phyloP scores from a whole-genome alignment of 2,888 invertebrate species.

The Epiblema foenella region DNA sequence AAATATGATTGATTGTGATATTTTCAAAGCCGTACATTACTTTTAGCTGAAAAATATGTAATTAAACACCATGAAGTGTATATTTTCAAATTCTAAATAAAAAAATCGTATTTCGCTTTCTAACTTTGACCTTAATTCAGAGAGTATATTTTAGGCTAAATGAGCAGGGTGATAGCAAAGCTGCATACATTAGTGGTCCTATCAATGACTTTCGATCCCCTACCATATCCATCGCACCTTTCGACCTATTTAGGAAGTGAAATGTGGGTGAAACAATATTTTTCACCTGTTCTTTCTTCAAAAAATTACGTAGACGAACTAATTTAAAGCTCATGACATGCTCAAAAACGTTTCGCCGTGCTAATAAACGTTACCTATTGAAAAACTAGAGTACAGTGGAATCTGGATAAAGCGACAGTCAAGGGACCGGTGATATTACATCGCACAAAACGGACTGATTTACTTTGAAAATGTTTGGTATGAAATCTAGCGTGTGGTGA shows the following conservation, averaged over 20 bases:
- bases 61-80: neutral
- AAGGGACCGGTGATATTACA: too few relatives aligned
- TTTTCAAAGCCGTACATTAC: neutral
- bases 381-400: too few relatives aligned
- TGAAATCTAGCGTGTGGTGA: too few relatives aligned
- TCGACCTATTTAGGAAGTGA: constrained; percentile 47
- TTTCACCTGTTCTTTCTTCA: neutral
- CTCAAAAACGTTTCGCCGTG: neutral
- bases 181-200: constrained; percentile 70
- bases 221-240: constrained; percentile 61
- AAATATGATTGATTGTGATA: too few relatives aligned
- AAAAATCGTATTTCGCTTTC: neutral
- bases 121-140: neutral
- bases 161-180: constrained; percentile 69
- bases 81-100: too few relatives aligned
- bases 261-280: constrained; percentile 39
- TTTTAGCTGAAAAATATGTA: neutral
- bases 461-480: too few relatives aligned
- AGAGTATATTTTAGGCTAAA: constrained; percentile 51
- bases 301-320: too few relatives aligned
- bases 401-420: too few relatives aligned
- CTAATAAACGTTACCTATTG: neutral
- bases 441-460: too few relatives aligned
- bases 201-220: constrained; percentile 61
- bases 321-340: too few relatives aligned